Conservation (phyloP, 2,888 invertebrate species). For the Exephanes ischioxanthus region DNA sequence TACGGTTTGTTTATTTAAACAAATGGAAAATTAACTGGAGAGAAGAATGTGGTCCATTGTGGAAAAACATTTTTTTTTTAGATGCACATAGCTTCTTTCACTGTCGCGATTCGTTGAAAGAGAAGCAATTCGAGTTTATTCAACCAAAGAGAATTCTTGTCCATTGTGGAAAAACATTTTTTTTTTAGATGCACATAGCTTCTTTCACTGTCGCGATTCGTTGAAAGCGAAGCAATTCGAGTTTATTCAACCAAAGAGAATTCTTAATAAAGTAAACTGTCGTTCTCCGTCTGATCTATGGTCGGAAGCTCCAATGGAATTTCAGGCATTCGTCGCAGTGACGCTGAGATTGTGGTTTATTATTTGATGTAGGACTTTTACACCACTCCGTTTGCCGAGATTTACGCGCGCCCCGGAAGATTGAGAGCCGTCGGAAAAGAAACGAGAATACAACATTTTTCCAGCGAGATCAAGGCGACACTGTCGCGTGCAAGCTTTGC, state of each 20-base stretch:
- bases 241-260: background rate
- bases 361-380: slow-evolving; percentile 12
- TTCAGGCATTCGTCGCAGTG: background rate
- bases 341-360: background rate
- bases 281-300: background rate
- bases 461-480: background rate
- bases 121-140: background rate
- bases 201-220: background rate
- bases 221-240: background rate
- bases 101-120: background rate
- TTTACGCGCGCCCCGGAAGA: background rate
- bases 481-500: background rate
- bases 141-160: background rate
- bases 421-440: slow-evolving; percentile 1
- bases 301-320: background rate
- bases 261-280: background rate
- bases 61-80: no score
- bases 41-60: background rate
- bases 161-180: no score
- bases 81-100: background rate
- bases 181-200: no score
- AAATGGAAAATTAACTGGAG: background rate
- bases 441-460: slow-evolving; percentile 7
- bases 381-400: background rate
- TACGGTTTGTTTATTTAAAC: background rate